Evolutionary conservation across 2,888 invertebrate genomes (phyloP).

Genomic region (Drosophila paracracens): DNA sequence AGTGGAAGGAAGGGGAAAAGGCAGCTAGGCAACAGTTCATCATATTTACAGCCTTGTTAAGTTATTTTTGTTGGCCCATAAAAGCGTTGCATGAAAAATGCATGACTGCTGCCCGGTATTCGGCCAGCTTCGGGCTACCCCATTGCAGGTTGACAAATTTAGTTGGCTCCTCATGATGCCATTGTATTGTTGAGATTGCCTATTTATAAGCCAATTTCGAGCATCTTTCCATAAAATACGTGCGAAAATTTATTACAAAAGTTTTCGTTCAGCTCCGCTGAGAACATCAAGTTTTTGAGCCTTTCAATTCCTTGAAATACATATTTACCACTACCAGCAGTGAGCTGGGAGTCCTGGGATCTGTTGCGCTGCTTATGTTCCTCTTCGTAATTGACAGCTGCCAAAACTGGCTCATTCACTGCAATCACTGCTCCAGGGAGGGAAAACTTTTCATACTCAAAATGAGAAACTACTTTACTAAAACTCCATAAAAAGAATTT

Average conservation of each 20-base stretch:
- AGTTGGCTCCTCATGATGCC: slow-evolving; percentile 22
- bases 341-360: background rate
- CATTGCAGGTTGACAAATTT: slow-evolving; percentile 29
- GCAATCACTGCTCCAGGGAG: slow-evolving; percentile 16
- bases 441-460: slow-evolving; percentile 24
- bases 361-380: background rate
- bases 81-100: slow-evolving; percentile 72
- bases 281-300: slow-evolving; percentile 37
- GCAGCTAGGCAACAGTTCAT: slow-evolving; percentile 65
- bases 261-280: slow-evolving; percentile 37
- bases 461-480: slow-evolving; percentile 42
- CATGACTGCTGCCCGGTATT: slow-evolving; percentile 47
- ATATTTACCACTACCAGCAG: background rate
- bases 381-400: slow-evolving; percentile 40
- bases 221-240: slow-evolving; percentile 47
- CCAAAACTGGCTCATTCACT: slow-evolving; percentile 5
- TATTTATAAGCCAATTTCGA: slow-evolving; percentile 76
- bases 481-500: slow-evolving; percentile 65
- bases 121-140: background rate
- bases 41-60: slow-evolving; percentile 77
- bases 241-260: slow-evolving; percentile 52
- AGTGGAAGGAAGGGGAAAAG: slow-evolving; percentile 12
- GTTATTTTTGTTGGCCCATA: slow-evolving; percentile 68
- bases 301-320: slow-evolving; percentile 40
- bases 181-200: slow-evolving; percentile 60